Evolutionary conservation across 2,888 invertebrate species (phyloP).

Genomic region (Tineola bisselliella): DNA sequence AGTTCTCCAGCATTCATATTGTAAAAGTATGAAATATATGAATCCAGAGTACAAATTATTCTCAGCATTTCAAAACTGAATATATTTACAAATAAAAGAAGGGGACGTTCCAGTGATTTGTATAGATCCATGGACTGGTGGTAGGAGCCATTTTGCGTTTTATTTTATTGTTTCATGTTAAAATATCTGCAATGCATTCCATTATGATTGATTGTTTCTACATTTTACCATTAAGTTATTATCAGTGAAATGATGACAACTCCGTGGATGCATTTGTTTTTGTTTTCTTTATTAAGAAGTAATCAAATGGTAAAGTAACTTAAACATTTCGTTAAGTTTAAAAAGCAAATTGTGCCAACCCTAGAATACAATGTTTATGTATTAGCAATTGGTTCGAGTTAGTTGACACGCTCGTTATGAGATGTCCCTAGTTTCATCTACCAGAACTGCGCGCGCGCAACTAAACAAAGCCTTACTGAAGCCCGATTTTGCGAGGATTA

Average conservation of each 20-base stretch:
- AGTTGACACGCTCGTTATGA: constrained; percentile 38
- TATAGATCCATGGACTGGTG: background rate
- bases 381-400: constrained; percentile 30
- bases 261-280: constrained; percentile 5
- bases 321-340: too few relatives aligned
- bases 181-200: constrained; percentile 20
- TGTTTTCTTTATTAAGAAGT: too few relatives aligned
- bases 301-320: too few relatives aligned
- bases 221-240: background rate
- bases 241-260: constrained; percentile 1
- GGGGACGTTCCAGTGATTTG: background rate
- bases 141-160: constrained; percentile 8
- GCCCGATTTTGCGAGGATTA: background rate
- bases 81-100: too few relatives aligned
- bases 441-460: constrained; percentile 9
- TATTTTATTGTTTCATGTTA: constrained; percentile 15
- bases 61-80: too few relatives aligned
- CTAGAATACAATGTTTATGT: constrained; percentile 28
- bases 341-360: background rate
- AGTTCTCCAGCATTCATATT: too few relatives aligned
- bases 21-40: too few relatives aligned
- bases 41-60: too few relatives aligned
- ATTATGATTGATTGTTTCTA: constrained; percentile 40
- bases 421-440: constrained; percentile 26
- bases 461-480: background rate